Evolutionary conservation across 2,797 vertebrate species (phyloP), one percentile per base, ranked within the genome.

Genomic region (Lerista edwardsae): DNA sequence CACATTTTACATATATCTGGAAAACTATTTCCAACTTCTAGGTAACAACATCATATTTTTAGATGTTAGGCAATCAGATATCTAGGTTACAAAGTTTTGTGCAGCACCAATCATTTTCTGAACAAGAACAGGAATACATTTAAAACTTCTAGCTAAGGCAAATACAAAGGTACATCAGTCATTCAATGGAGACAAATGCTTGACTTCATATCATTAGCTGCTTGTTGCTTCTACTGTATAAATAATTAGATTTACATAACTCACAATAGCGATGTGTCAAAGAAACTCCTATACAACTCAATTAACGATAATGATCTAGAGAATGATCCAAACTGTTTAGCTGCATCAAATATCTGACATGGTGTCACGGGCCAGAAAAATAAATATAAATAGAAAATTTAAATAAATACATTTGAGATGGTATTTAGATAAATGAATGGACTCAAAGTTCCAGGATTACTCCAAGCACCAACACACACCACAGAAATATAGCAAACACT

Each of bases 201-300:
- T 84, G 4, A 88, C 86, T 93, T 92, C 92, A 93, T 83, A 83
- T 80, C 90, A 94, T 64, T 78, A 76, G 36, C 85, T 17, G 64
- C 84, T 84, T 91, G 86, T 91, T 91, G 79, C 83, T 80, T 91
- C 87, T 84, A 86, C 86, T 65, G 39, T 61, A 25, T 64, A 85
- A 83, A 34, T 90, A 92, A 92, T 92, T 91, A 91, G 85, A 93
- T 92, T 94, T 93, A 94, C 88, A 94, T 86, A 90, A 88, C 87
- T 87, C 75, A 25, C 85, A 84, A n/a, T 59, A 57, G 75, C 83
- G 81, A 85, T 11, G 65, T 89, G 90, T 91, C 92, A 94, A n/a
- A 92, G 86, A 67, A 86, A 55, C 83, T 90, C 78, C 88, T 90
- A 87, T 80, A 86, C 79, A 3, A 59, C 19, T 55, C 51, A 55